These are phyloP conservation scores for Thymelicus acteon DNA, from an alignment of 2,888 invertebrate genomes.

Conservation along the genomic window DNA sequence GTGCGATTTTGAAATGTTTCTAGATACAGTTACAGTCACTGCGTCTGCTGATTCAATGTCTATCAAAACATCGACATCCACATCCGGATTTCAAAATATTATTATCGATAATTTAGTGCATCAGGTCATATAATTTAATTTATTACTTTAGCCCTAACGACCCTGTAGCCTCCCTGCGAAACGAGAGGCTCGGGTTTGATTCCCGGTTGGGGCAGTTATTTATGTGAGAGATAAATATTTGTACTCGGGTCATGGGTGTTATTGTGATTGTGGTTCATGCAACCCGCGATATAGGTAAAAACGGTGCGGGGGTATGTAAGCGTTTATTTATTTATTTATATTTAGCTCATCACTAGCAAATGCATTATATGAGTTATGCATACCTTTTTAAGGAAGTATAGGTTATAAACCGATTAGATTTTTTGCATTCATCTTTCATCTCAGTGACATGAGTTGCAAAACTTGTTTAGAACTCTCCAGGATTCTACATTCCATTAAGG, in stretches of 20 bases:
- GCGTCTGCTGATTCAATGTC: not conserved
- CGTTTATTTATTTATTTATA: no score
- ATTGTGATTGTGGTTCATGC: no score
- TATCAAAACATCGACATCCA: not conserved
- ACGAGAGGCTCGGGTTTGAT: no score
- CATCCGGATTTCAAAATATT: not conserved
- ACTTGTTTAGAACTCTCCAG: slow-evolving; percentile 20
- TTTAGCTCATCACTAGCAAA: not conserved
- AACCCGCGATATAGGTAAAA: no score
- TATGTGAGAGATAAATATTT: no score
- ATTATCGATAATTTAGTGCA: not conserved
- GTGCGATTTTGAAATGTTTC: slow-evolving; percentile 4
- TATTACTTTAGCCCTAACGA: no score
- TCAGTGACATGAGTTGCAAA: slow-evolving; percentile 16
- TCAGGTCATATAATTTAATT: not conserved
- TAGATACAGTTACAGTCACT: slow-evolving; percentile 4
- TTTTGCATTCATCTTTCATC: slow-evolving; percentile 26
- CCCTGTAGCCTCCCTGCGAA: not conserved
- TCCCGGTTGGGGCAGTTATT: no score
- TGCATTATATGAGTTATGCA: slow-evolving; percentile 1
- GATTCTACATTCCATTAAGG: slow-evolving; percentile 14
- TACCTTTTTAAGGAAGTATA: not conserved
- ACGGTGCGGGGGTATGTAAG: no score
- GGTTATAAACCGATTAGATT: not conserved
- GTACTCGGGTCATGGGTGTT: no score